Evolutionary conservation across 37 sponge, comb jelly and placozoan genomes (phyloP).

Genomic region (Halisarca cf. caerulea): DNA sequence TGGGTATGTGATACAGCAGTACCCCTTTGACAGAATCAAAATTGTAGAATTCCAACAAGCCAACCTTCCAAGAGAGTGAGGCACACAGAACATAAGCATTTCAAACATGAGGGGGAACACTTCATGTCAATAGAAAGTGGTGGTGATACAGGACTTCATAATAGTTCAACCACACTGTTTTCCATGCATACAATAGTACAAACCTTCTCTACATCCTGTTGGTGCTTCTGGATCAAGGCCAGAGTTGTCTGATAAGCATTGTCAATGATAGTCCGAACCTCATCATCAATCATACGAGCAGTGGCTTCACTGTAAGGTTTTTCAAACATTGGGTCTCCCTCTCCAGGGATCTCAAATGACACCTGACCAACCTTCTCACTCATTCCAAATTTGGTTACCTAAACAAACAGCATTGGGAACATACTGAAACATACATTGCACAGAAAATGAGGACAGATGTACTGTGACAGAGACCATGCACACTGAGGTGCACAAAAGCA

Average conservation of each 20-base stretch:
- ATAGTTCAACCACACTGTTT: no score
- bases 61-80: no score
- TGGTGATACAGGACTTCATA: no score
- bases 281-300: slow-evolving; percentile 86
- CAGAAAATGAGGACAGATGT: no score
- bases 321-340: slow-evolving; percentile 84
- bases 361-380: slow-evolving; percentile 87
- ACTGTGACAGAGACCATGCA: background rate
- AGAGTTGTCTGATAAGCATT: slow-evolving; percentile 67
- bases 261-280: slow-evolving; percentile 68
- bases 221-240: slow-evolving; percentile 69
- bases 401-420: no score
- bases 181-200: no score
- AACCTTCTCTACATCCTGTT: slow-evolving; percentile 63
- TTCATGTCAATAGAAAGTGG: no score
- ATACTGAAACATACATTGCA: no score
- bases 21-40: no score
- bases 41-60: no score
- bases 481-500: background rate
- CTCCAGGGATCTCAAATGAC: slow-evolving; percentile 93
- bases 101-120: no score
- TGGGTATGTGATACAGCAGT: background rate
- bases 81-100: no score
- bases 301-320: slow-evolving; percentile 99
- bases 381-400: slow-evolving; percentile 96